Evolutionary conservation across 2,888 invertebrate genomes (phyloP).

Genomic region (Gari tellinella): DNA sequence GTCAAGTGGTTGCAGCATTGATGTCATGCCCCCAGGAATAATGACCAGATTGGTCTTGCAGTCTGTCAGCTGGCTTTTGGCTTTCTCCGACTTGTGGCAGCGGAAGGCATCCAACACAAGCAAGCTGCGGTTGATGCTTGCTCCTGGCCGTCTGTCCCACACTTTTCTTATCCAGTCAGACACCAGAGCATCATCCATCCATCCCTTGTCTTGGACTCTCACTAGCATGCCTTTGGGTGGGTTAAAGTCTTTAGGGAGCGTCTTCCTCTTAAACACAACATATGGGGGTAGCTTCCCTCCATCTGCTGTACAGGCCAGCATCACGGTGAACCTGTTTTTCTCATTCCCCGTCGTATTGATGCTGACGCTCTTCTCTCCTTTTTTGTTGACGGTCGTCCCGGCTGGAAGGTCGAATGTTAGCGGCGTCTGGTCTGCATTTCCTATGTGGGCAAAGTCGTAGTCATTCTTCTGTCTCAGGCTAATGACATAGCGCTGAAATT

Average conservation of each 20-base stretch:
- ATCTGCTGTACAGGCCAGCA: slow-evolving; percentile 29
- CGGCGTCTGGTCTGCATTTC: slow-evolving; percentile 36
- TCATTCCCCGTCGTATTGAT: slow-evolving; percentile 41
- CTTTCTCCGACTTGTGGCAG: slow-evolving; percentile 8
- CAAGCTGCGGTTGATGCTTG: not conserved
- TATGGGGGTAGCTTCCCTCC: slow-evolving; percentile 36
- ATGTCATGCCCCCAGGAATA: slow-evolving; percentile 34
- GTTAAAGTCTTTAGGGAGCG: slow-evolving; percentile 10
- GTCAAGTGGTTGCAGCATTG: slow-evolving; percentile 28
- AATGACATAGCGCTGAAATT: slow-evolving; percentile 29
- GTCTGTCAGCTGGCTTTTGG: not conserved
- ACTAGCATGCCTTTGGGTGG: slow-evolving; percentile 19
- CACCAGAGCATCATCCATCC: slow-evolving; percentile 29
- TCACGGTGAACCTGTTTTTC: slow-evolving; percentile 36
- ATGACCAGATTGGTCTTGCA: slow-evolving; percentile 10
- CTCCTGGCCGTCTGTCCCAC: slow-evolving; percentile 32
- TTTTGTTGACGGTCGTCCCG: not conserved
- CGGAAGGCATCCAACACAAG: slow-evolving; percentile 35
- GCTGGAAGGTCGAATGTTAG: slow-evolving; percentile 40
- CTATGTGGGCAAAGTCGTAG: slow-evolving; percentile 9
- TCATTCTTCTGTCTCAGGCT: not conserved
- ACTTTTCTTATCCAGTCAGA: slow-evolving; percentile 34
- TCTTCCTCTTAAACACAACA: slow-evolving; percentile 29
- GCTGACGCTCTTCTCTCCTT: slow-evolving; percentile 11
- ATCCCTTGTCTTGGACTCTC: slow-evolving; percentile 24